A percentile compares a stretch with the other conserved stretches of the same genome.
Evolutionary conservation across 2,113 vertebrate genomes (phyloP).

Genomic region (Alaudala cheleensis): DNA sequence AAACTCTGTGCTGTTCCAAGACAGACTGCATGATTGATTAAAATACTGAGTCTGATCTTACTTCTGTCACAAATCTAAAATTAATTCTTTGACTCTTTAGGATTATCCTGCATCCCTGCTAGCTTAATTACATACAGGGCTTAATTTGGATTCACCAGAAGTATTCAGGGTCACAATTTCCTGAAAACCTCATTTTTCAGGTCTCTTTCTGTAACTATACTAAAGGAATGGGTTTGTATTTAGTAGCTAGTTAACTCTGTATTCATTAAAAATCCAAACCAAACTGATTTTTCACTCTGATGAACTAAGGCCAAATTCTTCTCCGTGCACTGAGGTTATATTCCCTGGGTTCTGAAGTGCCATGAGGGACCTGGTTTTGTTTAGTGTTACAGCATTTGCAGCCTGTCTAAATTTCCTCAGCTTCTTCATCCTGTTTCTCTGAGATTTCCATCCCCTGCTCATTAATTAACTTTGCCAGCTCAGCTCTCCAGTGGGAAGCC

Average conservation of each 20-base stretch:
- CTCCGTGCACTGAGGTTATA: neutral
- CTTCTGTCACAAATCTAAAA: neutral
- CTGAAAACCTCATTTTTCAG: neutral
- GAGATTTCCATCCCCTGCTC: neutral
- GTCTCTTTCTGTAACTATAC: neutral
- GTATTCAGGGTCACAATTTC: neutral
- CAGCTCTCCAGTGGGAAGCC: neutral
- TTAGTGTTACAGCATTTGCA: neutral
- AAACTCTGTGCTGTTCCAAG: neutral
- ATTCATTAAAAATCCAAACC: neutral
- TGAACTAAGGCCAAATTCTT: neutral
- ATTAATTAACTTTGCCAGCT: neutral
- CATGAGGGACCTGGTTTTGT: neutral
- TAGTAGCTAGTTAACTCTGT: neutral
- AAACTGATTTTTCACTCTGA: neutral
- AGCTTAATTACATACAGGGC: neutral
- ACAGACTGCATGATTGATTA: neutral
- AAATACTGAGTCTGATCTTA: neutral
- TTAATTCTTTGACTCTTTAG: neutral
- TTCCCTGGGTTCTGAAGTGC: neutral
- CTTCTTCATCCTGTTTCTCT: neutral
- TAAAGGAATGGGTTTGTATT: neutral
- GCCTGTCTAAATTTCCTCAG: neutral
- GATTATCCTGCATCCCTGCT: neutral
- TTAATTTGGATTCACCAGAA: neutral